Conservation (phyloP, 2,797 vertebrate species). For the Sternotherus odoratus region DNA sequence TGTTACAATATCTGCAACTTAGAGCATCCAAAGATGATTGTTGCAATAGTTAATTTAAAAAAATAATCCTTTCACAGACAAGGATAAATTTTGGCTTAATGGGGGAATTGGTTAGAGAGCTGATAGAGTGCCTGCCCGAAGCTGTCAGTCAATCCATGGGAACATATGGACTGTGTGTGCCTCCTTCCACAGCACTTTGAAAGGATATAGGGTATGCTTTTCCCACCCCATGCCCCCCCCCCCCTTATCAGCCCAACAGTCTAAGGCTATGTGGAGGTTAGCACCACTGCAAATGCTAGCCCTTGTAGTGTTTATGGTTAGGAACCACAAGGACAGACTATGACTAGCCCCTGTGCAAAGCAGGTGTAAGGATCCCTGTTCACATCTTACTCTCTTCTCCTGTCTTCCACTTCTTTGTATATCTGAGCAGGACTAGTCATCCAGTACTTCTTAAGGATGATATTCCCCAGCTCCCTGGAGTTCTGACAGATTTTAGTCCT, state of each 20-base stretch:
- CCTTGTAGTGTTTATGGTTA: background rate
- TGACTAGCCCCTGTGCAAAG: fast-evolving
- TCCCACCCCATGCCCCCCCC: background rate
- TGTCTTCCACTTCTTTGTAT: background rate
- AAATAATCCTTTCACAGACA: fast-evolving
- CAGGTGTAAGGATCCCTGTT: background rate
- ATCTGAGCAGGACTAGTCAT: background rate
- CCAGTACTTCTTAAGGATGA: background rate
- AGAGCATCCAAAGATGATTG: fast-evolving
- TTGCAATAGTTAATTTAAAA: fast-evolving
- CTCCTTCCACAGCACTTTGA: background rate
- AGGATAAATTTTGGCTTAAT: fast-evolving
- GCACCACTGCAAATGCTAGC: background rate
- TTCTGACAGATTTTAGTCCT: background rate
- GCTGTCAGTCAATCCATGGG: fast-evolving
- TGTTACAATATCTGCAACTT: fast-evolving
- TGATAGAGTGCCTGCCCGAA: background rate
- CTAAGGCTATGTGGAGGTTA: background rate
- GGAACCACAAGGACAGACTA: background rate
- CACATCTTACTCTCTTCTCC: background rate
- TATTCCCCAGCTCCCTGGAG: background rate
- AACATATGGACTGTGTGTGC: fast-evolving
- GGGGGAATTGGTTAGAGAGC: background rate
- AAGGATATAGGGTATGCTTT: background rate
- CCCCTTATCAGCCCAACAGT: background rate